Base-by-base conservation (phyloP, 2,797 vertebrate genomes). In the Heliangelus exortis region DNA sequence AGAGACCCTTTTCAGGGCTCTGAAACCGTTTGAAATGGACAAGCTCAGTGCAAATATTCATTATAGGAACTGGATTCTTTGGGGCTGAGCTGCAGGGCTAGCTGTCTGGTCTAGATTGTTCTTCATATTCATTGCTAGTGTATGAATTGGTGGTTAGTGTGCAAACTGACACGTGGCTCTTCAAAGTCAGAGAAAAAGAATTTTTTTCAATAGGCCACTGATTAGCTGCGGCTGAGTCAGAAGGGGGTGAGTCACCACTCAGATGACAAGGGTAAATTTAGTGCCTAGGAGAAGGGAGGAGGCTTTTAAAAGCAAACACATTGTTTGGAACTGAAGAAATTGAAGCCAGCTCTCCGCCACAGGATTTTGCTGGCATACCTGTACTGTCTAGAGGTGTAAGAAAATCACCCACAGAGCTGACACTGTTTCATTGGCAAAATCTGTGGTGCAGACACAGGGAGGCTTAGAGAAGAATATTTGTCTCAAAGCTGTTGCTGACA, bases 181-280 rank as follows among this genome's bases (percentile, higher is more conserved):
- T 95, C 86, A 94, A 81, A 96, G 88, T 76, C 74, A 84, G 77
- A 84, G 91, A 61, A 94, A 92, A 95, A 84, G 69, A 78, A 11
- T 84, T 88, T 90, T 93, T 94, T 95, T 96, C 96, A 95, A 96
- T 96, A 95, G 83, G 71, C 93, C 65, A 82, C 96, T 96, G 96
- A 96, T 96, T 95, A 96, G 91, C 84, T 84, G 93, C 3, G 48
- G 83, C 91, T 96, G 94, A 96, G 90, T 95, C 96, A 96, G 95
- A 96, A 78, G 95, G 83, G 69, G 92, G n/a, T 96, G 96, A 96
- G 96, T 96, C 96, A 96, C 90, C 96, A 91, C 88, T 90, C 91
- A 92, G 92, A 94, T 93, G 90, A 90, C 83, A 93, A 93, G 93
- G 62, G 80, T 93, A 96, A 96, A 96, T 96, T 94, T 96, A 96